These are phyloP conservation scores for Mesoligia furuncula DNA, from an alignment of 2,888 invertebrate species.

Conservation along the genomic window DNA sequence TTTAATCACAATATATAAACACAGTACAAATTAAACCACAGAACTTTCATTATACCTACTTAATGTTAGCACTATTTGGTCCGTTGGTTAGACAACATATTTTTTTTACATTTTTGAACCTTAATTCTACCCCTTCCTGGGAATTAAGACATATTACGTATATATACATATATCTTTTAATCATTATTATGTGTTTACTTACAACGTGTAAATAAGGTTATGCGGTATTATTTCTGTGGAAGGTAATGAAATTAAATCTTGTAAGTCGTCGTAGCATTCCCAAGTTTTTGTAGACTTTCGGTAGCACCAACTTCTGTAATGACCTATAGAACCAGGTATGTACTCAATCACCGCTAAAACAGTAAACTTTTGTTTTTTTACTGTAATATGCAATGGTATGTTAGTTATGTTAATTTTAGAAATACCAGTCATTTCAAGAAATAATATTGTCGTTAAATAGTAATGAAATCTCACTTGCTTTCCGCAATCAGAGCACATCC, in stretches of 20 bases:
- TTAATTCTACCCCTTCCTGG: too few relatives aligned
- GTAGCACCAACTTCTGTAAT: constrained; percentile 24
- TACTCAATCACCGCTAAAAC: constrained; percentile 17
- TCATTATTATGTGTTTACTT: constrained; percentile 9
- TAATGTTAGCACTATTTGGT: too few relatives aligned
- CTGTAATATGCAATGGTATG: constrained; percentile 14
- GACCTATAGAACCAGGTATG: constrained; percentile 19
- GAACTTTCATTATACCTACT: too few relatives aligned
- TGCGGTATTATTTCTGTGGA: constrained; percentile 22
- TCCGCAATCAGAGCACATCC: constrained; percentile 16
- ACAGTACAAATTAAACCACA: too few relatives aligned
- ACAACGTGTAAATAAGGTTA: constrained; percentile 16
- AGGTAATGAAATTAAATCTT: constrained; percentile 22
- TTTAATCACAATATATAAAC: too few relatives aligned
- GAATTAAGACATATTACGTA: too few relatives aligned
- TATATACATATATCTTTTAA: constrained; percentile 1
- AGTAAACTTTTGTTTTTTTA: constrained; percentile 15
- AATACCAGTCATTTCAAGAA: constrained; percentile 14
- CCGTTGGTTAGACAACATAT: too few relatives aligned
- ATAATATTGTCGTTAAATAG: constrained; percentile 4
- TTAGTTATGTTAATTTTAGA: constrained; percentile 6
- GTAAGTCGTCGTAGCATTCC: constrained; percentile 14
- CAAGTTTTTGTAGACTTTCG: constrained; percentile 22
- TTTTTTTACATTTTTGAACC: too few relatives aligned
- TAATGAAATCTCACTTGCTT: constrained; percentile 24